These are phyloP conservation scores for Tyrannus savana DNA, from an alignment of 2,113 vertebrate genomes.

Conservation along the genomic window DNA sequence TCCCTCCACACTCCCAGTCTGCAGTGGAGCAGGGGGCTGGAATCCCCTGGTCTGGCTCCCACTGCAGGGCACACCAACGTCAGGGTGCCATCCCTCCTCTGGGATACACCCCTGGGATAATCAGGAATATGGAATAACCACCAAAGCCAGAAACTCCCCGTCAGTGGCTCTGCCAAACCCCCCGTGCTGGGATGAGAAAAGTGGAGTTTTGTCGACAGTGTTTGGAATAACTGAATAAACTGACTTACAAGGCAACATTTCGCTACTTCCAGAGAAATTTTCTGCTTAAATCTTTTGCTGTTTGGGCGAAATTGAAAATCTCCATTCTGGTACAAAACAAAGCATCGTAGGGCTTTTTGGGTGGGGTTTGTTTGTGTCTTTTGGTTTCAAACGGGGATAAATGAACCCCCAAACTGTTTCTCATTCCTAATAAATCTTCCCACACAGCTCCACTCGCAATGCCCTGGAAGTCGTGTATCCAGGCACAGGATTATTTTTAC, in stretches of 20 bases:
- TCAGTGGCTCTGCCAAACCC: neutral
- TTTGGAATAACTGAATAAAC: conserved; percentile 11
- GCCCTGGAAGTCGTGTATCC: neutral
- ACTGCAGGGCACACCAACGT: rapidly evolving
- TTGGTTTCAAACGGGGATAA: neutral
- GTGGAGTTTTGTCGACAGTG: neutral
- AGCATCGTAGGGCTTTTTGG: rapidly evolving
- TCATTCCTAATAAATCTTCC: neutral
- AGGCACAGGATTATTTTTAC: neutral
- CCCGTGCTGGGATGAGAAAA: rapidly evolving
- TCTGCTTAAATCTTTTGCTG: neutral
- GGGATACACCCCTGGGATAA: neutral
- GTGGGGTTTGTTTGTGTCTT: neutral
- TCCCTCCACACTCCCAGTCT: neutral
- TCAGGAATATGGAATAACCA: neutral
- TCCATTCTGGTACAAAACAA: neutral
- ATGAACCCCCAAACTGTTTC: neutral
- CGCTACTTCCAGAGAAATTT: neutral
- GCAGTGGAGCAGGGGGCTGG: rapidly evolving
- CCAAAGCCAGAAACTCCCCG: neutral
- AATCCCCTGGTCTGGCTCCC: neutral
- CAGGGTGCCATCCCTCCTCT: neutral
- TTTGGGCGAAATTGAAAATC: neutral
- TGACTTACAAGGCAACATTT: neutral
- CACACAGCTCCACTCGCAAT: rapidly evolving